Conservation (phyloP, 2,113 vertebrate species). For the Elanus axillaris region DNA sequence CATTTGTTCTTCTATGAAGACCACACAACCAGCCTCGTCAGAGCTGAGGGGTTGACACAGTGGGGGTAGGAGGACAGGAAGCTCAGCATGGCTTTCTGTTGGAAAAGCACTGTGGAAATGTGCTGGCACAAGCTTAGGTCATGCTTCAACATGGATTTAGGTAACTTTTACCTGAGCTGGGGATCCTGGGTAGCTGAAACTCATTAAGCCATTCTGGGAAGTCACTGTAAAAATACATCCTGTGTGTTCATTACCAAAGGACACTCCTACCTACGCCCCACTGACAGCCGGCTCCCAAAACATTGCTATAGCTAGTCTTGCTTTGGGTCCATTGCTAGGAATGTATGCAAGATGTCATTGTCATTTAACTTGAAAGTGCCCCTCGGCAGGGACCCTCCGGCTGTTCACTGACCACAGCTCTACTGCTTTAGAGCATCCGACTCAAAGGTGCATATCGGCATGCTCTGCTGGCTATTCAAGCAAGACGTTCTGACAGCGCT, state of each 20-base stretch:
- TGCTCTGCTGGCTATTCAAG: neutral
- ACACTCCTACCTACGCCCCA: accelerated
- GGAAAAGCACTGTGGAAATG: neutral
- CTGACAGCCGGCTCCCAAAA: neutral
- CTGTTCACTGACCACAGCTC: neutral
- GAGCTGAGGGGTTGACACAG: neutral
- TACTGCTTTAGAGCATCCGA: neutral
- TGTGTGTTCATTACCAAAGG: neutral
- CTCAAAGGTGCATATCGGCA: neutral
- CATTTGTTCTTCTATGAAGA: neutral
- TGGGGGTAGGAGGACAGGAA: neutral
- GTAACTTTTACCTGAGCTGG: neutral
- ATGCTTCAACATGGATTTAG: neutral
- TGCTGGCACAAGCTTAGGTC: neutral
- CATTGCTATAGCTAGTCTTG: neutral
- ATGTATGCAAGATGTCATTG: neutral
- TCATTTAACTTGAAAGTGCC: neutral
- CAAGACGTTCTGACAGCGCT: neutral
- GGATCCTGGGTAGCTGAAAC: neutral
- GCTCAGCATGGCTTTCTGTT: neutral
- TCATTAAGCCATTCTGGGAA: neutral
- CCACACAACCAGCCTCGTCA: neutral
- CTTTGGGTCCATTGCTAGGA: neutral
- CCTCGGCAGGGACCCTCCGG: neutral
- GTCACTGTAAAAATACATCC: neutral